phyloP scores from a whole-genome alignment of 2,888 invertebrate species.

The Agriotes lineatus region DNA sequence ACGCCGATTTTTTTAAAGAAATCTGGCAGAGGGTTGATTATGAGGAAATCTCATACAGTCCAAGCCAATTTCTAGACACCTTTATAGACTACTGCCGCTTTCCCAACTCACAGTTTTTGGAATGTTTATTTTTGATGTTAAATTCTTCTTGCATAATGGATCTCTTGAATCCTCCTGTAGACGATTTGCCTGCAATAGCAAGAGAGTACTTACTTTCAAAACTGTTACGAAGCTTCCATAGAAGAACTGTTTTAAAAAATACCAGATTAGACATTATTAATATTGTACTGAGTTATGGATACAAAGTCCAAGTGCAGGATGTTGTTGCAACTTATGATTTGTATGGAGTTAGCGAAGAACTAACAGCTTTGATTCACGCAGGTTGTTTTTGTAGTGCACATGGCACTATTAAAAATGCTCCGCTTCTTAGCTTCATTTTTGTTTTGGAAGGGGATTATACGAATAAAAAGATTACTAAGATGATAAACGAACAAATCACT shows the following conservation, averaged over 20 bases:
- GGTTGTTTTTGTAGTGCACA: too few relatives aligned
- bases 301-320: constrained; percentile 15
- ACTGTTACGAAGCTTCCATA: background rate
- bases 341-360: constrained; percentile 33
- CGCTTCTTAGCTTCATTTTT: constrained; percentile 21
- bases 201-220: background rate
- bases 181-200: background rate
- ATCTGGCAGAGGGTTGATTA: too few relatives aligned
- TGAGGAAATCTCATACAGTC: too few relatives aligned
- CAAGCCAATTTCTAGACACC: background rate
- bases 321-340: constrained; percentile 15
- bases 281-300: constrained; percentile 31
- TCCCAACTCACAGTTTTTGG: constrained; percentile 18
- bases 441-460: constrained; percentile 10
- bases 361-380: constrained; percentile 21
- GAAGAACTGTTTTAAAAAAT: background rate
- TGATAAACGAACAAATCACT: background rate
- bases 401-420: background rate
- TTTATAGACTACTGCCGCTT: background rate
- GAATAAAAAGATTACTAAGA: background rate
- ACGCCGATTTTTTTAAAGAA: constrained; percentile 26
- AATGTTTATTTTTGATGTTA: constrained; percentile 34
- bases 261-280: constrained; percentile 37
- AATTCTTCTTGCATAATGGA: background rate
- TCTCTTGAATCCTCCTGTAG: background rate